These are phyloP conservation scores for Leucoraja ocellata DNA, from an alignment of 2,797 vertebrate genomes.

Conservation along the genomic window DNA sequence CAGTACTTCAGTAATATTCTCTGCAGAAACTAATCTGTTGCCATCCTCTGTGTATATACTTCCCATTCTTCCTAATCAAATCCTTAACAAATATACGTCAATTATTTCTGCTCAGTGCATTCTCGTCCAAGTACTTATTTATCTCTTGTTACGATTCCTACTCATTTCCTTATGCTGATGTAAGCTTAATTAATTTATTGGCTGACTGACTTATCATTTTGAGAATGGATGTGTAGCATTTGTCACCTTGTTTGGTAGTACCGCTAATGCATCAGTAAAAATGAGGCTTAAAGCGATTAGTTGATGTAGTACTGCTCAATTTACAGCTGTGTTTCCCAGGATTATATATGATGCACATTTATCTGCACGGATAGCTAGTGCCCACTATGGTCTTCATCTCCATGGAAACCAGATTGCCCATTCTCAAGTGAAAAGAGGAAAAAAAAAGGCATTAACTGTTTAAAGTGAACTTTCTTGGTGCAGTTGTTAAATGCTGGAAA, in stretches of 20 bases:
- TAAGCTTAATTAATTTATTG: neutral
- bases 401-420: neutral
- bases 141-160: neutral
- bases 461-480: neutral
- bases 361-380: neutral
- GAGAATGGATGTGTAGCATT: neutral
- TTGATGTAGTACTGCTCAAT: neutral
- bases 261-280: neutral
- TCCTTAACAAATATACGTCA: neutral
- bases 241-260: neutral
- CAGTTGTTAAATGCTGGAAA: neutral
- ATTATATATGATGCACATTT: neutral
- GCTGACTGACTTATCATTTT: neutral
- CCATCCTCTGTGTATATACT: neutral
- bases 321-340: neutral
- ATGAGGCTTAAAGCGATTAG: neutral
- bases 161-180: neutral
- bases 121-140: neutral
- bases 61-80: neutral
- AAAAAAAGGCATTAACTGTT: neutral
- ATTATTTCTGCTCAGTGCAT: neutral
- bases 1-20: neutral
- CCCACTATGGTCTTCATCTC: neutral
- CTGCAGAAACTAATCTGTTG: neutral
- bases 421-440: neutral